Base-by-base conservation (phyloP, 1,140 invertebrate genomes). In the Carcinoscorpius rotundicauda region DNA sequence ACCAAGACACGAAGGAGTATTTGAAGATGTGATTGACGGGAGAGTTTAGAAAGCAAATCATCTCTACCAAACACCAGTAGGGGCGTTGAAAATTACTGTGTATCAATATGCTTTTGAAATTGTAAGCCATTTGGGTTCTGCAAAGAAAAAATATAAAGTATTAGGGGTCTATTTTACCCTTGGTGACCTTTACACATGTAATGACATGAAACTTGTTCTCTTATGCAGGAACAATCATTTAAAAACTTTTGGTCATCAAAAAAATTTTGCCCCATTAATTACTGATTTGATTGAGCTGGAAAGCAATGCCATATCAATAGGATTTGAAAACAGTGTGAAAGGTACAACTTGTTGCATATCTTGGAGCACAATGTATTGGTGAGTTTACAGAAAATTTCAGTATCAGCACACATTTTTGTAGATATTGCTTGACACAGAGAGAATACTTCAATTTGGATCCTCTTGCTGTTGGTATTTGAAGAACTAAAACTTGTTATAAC, bases 91-190 rank as follows among this genome's bases (percentile, higher is more conserved):
- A n/a, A 9, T 59, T 1, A 3, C 3, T 59, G 2, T 3, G 3
- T 59, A 59, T 51, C 60, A 61, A 51, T 3, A 61, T 61, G 8
- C 29, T 3, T 61, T 61, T 51, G 48, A 61, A 61, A 51, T 61
- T 3, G 60, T 61, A 8, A 61, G 4, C 29, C 4, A 29, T 51
- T 51, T 4, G 29, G 60, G 50, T 9, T 61, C 60, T 9, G 60
- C 60, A 2, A 61, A 51, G 51, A 61, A 1, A 9, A 49, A 3
- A 3, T 29, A 61, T 51, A 61, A 61, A 51, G 48, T 4, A 9
- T 51, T 61, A 9, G 60, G 29, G 5, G 29, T 4, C 1, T 61
- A 61, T 51, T 49, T 61, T 9, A 51, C 50, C 10, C 29, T 61
- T 10, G 60, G 60, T 6, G 50, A 61, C 29, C 5, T 61, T 50